Base-by-base conservation (phyloP, 2,113 vertebrate genomes). In the Ctenodactylus gundi region DNA sequence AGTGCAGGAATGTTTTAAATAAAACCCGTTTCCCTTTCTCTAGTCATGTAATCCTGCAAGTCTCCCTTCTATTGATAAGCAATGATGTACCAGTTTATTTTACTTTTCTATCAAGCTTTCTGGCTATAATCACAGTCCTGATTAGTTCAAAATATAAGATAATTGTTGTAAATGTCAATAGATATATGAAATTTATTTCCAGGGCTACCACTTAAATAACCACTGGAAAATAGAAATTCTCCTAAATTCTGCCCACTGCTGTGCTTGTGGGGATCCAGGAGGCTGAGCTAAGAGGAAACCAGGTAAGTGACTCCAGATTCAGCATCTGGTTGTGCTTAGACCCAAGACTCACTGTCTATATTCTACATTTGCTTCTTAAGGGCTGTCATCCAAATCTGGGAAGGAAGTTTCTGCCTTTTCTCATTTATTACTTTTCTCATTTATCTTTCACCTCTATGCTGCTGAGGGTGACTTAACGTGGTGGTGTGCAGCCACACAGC, bases 131-230 rank as follows among this genome's bases (percentile, higher is more conserved):
- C 55, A 77, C 21, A 76, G 20, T 60, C 46, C n/a, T 82, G 23
- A 81, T 88, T 88, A 88, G 77, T 88, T 92, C 46, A n/a, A 85
- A 94, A 94, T 76, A 14, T 44, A 85, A 14, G 29, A 53, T 15
- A 92, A 14, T 75, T 64, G 10, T 76, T 85, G 39, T 84, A 90
- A 94, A 62, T 90, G 49, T 57, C 67, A 88, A 83, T 25, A 88
- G 67, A 46, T 67, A 12, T n/a, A 73, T 80, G 60, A 92, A 85
- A 72, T 77, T 88, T 87, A 25, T 21, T 88, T 11, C 60, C 62
- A 34, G 67, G 77, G 67, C 64, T 65, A 55, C 12, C 27, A 87
- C n/a, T 73, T 86, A 83, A 77, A 46, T 36, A 36, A 9, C 70
- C 70, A 53, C 51, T 85, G 11, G 41, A 90, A 65, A 80, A 55